Percentiles rank a stretch among this genome's conserved stretches.
phyloP scores from a whole-genome alignment of 2,113 vertebrate genomes.

The Macrotus californicus region DNA sequence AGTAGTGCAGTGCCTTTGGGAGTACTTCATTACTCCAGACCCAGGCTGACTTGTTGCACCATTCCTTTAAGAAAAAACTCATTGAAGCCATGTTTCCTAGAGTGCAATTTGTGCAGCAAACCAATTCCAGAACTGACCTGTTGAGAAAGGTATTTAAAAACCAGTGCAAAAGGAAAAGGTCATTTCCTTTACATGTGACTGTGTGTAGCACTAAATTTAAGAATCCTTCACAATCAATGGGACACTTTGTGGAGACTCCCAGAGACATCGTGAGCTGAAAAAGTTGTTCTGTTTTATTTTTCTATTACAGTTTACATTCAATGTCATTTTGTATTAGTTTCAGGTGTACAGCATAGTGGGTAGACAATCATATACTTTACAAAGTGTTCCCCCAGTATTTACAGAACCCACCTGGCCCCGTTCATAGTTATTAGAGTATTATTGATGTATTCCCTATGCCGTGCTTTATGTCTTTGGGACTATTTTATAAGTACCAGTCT shows the following conservation, averaged over 20 bases:
- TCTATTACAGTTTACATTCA: background rate
- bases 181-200: background rate
- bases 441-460: background rate
- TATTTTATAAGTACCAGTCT: background rate
- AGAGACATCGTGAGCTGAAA: background rate
- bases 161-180: background rate
- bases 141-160: slow-evolving; percentile 14
- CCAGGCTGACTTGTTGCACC: fast-evolving
- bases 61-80: background rate
- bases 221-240: background rate
- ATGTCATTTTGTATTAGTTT: background rate
- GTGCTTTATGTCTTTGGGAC: background rate
- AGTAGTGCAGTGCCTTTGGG: background rate
- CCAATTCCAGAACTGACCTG: background rate
- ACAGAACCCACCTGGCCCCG: background rate
- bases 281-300: background rate
- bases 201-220: background rate
- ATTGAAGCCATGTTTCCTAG: background rate
- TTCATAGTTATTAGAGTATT: background rate
- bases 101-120: background rate
- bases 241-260: background rate
- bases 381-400: background rate
- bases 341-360: background rate
- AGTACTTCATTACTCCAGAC: background rate
- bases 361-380: background rate